Base-by-base conservation (phyloP, 2,888 invertebrate genomes). In the Venustoraphidia nigricollis region DNA sequence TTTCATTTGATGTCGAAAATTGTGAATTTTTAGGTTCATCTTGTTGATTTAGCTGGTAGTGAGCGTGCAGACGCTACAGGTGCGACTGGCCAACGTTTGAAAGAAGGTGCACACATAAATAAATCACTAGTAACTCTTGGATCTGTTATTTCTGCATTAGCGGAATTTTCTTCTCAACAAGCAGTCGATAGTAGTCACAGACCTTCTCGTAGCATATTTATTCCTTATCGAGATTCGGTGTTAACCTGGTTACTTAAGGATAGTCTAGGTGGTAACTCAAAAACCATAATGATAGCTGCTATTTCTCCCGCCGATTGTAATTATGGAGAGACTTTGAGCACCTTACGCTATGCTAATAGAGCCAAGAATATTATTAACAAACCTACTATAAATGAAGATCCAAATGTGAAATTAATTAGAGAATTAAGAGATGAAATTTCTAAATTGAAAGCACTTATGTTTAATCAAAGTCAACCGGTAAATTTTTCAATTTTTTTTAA, bases 361-460 rank as follows among this genome's bases (percentile, higher is more conserved):
- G 91, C 91, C 27, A 90, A 90, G 69, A 89, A 89, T 63, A 91
- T 91, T 55, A 86, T 90, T 63, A 91, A 91, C 66, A 89, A 89
- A 62, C 89, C 90, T 0, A 89, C 87, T 37, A 85, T 91, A 59
- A 91, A 91, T 65, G 90, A 91, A 65, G 91, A 91, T 67, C 78
- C 86, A 14, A 90, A 90, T 67, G 90, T 89, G 45, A 88, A 86
- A 66, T 75, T 91, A 41, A 90, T 91, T 60, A 71, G 88, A 39
- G 90, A 90, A 59, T 73, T 90, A 35, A 69, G 89, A 17, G 85
- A 86, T 60, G 90, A 91, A 71, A 91, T 91, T 56, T 80, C 81
- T 56, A 86, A 86, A 60, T 71, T 91, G 41, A 80, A 85, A 54
- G 76, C 80, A 4, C 77, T 87, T 67, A 76, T 89, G 55, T 75